Percentiles rank a stretch among this genome's conserved stretches.
Evolutionary conservation across 1,140 invertebrate species (phyloP).

Genomic region (Lanistes nyassanus): DNA sequence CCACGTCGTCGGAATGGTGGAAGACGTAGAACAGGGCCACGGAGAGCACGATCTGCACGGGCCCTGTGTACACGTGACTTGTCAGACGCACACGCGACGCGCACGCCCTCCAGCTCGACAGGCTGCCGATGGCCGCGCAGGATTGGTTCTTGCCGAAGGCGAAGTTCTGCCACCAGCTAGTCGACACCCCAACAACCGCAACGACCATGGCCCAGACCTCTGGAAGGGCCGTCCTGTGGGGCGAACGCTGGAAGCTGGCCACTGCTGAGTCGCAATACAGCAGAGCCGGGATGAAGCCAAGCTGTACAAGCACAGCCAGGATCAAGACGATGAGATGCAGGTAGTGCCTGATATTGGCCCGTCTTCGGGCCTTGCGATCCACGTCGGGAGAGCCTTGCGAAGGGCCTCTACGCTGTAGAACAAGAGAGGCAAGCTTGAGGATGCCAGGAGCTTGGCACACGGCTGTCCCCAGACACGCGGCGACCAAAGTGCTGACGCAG

Average conservation of each 20-base stretch:
- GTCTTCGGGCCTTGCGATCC: background rate
- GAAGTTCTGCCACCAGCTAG: slow-evolving; percentile 98
- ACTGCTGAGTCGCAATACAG: background rate
- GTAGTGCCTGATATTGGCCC: background rate
- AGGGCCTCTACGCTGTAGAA: background rate
- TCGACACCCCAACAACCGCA: slow-evolving; percentile 73
- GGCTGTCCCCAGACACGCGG: slow-evolving; percentile 28
- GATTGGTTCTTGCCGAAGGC: slow-evolving; percentile 72
- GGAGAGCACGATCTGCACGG: slow-evolving; percentile 22
- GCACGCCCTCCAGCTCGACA: slow-evolving; percentile 3
- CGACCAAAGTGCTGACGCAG: slow-evolving; percentile 25
- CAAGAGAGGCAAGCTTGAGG: slow-evolving; percentile 26
- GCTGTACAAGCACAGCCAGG: slow-evolving; percentile 22
- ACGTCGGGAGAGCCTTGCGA: background rate
- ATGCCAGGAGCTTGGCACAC: slow-evolving; percentile 40
- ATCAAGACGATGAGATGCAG: slow-evolving; percentile 1
- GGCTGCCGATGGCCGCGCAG: background rate
- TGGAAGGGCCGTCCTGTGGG: background rate
- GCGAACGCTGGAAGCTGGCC: background rate
- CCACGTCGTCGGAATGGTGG: background rate
- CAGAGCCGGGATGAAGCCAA: slow-evolving; percentile 19
- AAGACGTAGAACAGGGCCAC: slow-evolving; percentile 8
- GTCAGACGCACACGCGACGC: slow-evolving; percentile 20
- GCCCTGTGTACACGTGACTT: slow-evolving; percentile 26
- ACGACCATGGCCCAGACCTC: slow-evolving; percentile 14